phyloP scores from a whole-genome alignment of 2,113 vertebrate genomes.

The Helogale parvula region DNA sequence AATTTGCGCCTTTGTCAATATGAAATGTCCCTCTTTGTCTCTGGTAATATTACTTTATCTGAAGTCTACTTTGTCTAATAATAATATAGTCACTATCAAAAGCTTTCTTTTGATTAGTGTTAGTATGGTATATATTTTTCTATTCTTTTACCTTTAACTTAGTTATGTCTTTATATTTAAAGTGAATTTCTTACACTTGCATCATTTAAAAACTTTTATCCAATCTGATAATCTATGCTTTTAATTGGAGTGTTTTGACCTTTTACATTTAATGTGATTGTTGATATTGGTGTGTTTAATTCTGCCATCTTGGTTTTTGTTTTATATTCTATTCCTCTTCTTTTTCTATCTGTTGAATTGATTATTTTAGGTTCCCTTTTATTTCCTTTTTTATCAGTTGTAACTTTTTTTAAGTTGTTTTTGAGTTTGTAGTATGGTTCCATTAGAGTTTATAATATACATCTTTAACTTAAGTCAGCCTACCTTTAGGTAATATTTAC shows the following conservation, averaged over 20 bases:
- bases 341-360: background rate
- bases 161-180: background rate
- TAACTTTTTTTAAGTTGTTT: background rate
- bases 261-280: constrained; percentile 46
- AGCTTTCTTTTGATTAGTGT: background rate
- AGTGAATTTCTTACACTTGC: background rate
- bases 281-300: constrained; percentile 13
- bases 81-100: background rate
- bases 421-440: background rate
- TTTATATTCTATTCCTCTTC: background rate
- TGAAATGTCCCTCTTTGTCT: constrained; percentile 24
- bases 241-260: background rate
- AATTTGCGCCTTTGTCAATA: background rate
- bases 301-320: background rate
- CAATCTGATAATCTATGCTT: constrained; percentile 14
- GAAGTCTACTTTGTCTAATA: constrained; percentile 10
- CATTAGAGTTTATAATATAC: background rate
- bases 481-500: background rate
- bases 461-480: background rate
- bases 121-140: background rate
- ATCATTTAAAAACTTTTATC: background rate
- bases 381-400: constrained; percentile 25
- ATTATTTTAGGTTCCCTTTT: constrained; percentile 11
- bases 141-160: constrained; percentile 5
- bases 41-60: constrained; percentile 30